Evolutionary conservation across 2,113 vertebrate species (phyloP).

Genomic region (Suricata suricatta): DNA sequence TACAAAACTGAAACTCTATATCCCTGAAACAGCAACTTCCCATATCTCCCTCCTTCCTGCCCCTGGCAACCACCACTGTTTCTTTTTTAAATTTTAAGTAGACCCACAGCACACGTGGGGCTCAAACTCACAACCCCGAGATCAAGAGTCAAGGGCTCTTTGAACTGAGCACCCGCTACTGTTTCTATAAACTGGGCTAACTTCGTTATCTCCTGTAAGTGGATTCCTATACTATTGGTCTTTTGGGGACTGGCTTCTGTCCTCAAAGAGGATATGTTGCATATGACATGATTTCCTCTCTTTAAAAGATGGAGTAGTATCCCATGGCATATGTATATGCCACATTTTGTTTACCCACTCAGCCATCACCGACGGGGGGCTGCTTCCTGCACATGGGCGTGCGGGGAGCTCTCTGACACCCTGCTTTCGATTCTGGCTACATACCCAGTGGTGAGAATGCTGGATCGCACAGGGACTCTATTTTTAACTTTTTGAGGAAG

Average conservation of each 20-base stretch:
- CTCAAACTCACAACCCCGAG: neutral
- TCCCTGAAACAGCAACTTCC: neutral
- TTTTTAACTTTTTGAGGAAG: neutral
- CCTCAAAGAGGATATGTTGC: neutral
- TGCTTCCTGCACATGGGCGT: neutral
- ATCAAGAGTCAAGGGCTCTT: neutral
- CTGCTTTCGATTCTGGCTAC: neutral
- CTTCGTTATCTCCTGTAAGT: neutral
- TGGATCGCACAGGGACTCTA: neutral
- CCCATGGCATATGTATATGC: rapidly evolving
- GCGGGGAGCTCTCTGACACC: neutral
- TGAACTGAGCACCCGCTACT: neutral
- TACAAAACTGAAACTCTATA: neutral
- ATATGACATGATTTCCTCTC: neutral
- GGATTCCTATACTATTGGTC: neutral
- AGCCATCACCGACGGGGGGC: neutral
- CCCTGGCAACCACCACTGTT: neutral
- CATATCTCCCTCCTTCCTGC: rapidly evolving
- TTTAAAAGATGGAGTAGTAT: neutral
- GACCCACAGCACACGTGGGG: neutral
- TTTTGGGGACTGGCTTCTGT: neutral
- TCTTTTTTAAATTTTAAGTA: neutral
- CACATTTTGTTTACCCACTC: neutral
- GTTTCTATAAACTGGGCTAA: neutral
- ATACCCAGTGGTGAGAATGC: neutral